Evolutionary conservation across 92 coral and sea anemone species (phyloP), one percentile per base, ranked within the genome.

Genomic region (Umimayanthus kanabou): DNA sequence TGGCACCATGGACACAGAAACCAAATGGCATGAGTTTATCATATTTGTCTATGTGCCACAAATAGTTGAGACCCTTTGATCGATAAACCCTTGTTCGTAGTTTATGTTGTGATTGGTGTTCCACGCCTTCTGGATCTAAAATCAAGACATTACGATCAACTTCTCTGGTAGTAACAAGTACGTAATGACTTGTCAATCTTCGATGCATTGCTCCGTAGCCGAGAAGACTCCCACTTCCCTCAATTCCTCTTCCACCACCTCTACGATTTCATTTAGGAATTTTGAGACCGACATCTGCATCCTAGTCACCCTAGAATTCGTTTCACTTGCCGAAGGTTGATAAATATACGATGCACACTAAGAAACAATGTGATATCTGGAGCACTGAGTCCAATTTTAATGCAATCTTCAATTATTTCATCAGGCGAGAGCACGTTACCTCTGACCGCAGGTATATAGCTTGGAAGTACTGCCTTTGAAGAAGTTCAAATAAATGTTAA

Each of bases 181-280:
- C 79, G 30, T 90, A 75, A 50, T 88, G 76, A 77, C 30, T 80
- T 33, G 66, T 26, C 78, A 93, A 81, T 67, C 95, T 85, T 78
- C 82, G 92, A 77, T 87, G 87, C 93, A 91, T 89, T 75, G 88
- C 87, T 87, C 96, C 89, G 85, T 93, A 93, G 26, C 96, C 93
- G 3, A 92, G 39, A 22, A 88, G 43, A 30, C 89, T 80, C 33
- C 93, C 95, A 90, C 91, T 90, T 47, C 90, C 15, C 75, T 61
- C 22, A 92, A 78, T 84, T 90, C 91, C 76, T 87, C 58, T 80
- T 87, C 88, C 30, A 92, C 87, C 23, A 88, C 87, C n/a, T 71
- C 22, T 29, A 53, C 87, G 25, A 92, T 78, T 37, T 84, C 73
- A 77, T 87, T 80, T 4, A 88, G n/a, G n/a, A 9, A 77, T 89